phyloP scores from a whole-genome alignment of 35 echinoderm and acorn worm genomes.

The Anneissia japonica region DNA sequence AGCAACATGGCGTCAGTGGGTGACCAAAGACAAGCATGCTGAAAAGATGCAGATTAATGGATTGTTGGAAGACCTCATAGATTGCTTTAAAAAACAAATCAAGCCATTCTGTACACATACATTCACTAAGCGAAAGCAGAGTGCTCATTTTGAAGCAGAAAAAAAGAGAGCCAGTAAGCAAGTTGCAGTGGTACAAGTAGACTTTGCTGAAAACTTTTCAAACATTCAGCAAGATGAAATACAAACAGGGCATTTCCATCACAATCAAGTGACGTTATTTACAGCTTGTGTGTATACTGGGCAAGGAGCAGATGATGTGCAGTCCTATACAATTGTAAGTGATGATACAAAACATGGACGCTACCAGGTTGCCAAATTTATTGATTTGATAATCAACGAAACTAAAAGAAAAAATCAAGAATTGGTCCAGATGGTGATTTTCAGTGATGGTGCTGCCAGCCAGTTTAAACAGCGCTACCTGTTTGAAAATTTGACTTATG shows the following conservation, averaged over 20 bases:
- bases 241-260: slow-evolving; percentile 7
- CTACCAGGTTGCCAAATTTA: neutral
- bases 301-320: no score
- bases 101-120: slow-evolving; percentile 14
- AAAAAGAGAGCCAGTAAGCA: slow-evolving; percentile 11
- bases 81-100: neutral
- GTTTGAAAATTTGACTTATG: no score
- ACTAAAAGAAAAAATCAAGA: no score
- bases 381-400: slow-evolving; percentile 32
- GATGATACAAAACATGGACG: no score
- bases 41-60: no score
- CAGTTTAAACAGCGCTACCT: no score
- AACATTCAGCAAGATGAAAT: slow-evolving; percentile 44
- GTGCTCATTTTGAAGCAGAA: slow-evolving; percentile 40
- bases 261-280: no score
- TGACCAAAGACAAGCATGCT: no score
- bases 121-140: slow-evolving; percentile 34
- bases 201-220: slow-evolving; percentile 53
- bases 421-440: no score
- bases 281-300: no score
- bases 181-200: slow-evolving; percentile 38
- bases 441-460: no score
- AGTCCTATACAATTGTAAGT: no score
- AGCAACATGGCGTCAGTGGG: neutral
- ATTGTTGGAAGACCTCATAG: neutral